Conservation (phyloP, 2,888 invertebrate species). For the Pseudolycoriella hygida region DNA sequence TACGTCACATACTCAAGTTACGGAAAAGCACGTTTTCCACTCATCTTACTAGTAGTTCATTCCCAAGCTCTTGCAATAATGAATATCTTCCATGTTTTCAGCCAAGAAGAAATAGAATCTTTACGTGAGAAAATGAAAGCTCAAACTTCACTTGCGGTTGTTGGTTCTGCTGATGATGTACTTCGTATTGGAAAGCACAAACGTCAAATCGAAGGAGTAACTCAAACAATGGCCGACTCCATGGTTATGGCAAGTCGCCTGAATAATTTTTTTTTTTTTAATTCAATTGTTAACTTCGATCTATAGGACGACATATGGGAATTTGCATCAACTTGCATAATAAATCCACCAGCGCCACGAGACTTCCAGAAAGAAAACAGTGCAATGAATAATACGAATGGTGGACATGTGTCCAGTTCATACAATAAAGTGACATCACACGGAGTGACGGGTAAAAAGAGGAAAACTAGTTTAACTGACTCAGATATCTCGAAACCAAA, state of each 20-base stretch:
- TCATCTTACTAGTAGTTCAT: too few species aligned
- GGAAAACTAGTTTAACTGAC: too few species aligned
- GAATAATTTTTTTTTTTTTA: not conserved
- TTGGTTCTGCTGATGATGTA: conserved; percentile 63
- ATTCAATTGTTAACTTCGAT: not conserved
- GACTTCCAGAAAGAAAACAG: conserved; percentile 8
- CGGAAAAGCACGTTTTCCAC: too few species aligned
- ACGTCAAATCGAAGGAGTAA: conserved; percentile 53
- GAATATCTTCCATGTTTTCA: conserved; percentile 20
- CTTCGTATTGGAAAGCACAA: conserved; percentile 51
- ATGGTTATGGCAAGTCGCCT: conserved; percentile 22
- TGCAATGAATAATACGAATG: too few species aligned
- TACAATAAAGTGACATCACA: too few species aligned
- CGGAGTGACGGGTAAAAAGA: too few species aligned
- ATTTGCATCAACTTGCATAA: conserved; percentile 40
- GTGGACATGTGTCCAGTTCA: too few species aligned
- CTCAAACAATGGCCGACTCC: conserved; percentile 62
- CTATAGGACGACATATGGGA: conserved; percentile 49
- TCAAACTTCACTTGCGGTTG: conserved; percentile 56
- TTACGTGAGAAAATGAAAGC: conserved; percentile 57
- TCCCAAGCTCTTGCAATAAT: conserved; percentile 1
- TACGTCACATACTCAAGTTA: too few species aligned
- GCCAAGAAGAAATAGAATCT: conserved; percentile 59
- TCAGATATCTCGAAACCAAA: too few species aligned
- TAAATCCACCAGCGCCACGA: conserved; percentile 35